Conservation (phyloP, 2,797 vertebrate species). For the Anniella stebbinsi region DNA sequence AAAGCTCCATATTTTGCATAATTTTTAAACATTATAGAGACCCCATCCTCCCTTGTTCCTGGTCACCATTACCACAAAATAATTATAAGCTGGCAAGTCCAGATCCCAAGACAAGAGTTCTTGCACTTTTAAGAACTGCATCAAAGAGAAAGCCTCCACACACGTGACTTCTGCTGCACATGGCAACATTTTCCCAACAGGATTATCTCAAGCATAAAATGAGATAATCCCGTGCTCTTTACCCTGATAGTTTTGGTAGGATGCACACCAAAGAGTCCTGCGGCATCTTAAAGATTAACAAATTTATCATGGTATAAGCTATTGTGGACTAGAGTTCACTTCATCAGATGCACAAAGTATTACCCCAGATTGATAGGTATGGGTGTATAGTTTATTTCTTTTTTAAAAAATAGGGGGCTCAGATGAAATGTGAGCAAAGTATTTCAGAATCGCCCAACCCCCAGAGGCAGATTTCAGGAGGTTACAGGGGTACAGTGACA, state of each 20-base stretch:
- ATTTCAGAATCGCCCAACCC: background rate
- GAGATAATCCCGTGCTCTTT: background rate
- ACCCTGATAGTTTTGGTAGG: background rate
- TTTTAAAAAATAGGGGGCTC: no score
- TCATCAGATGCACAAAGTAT: no score
- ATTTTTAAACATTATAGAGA: background rate
- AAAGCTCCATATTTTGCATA: background rate
- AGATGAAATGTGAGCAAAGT: no score
- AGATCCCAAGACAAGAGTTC: background rate
- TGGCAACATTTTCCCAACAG: background rate
- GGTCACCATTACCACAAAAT: background rate
- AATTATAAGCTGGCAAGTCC: background rate
- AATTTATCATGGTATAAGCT: no score
- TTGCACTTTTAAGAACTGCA: background rate
- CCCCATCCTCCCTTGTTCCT: background rate
- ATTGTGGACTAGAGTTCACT: no score
- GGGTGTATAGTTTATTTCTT: no score
- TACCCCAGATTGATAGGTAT: no score
- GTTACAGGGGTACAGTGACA: no score
- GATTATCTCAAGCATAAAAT: background rate
- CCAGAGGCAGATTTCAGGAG: background rate
- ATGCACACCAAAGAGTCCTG: background rate
- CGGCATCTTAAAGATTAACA: background rate
- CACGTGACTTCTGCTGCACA: background rate
- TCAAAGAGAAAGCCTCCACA: background rate